phyloP scores from a whole-genome alignment of 1,140 invertebrate genomes.

The Adoxophyes honmai region DNA sequence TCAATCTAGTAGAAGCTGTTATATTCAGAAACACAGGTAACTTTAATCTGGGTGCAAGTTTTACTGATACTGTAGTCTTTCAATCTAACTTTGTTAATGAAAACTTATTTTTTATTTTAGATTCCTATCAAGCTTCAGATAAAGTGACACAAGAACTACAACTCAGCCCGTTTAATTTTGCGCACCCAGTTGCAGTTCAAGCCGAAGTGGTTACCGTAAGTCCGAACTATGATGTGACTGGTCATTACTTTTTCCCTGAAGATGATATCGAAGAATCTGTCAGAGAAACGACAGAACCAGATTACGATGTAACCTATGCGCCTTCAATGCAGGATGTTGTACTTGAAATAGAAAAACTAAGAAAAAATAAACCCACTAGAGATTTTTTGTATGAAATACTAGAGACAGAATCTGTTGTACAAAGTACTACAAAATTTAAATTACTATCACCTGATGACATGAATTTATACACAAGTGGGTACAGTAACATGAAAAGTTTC shows the following conservation, averaged over 20 bases:
- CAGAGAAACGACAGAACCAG: conserved; percentile 40
- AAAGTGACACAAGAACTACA: conserved; percentile 20
- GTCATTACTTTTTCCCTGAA: conserved; percentile 69
- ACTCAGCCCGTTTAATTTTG: conserved; percentile 18
- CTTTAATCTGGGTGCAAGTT: background rate
- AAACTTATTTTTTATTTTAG: conserved; percentile 2
- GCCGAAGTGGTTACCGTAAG: conserved; percentile 46
- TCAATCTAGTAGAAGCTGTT: conserved; percentile 61
- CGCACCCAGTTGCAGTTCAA: conserved; percentile 48
- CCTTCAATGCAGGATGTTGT: conserved; percentile 43
- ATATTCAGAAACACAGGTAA: conserved; percentile 59
- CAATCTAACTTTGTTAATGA: too few relatives aligned
- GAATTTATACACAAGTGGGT: conserved; percentile 29
- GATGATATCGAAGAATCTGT: conserved; percentile 37
- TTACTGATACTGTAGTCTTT: too few relatives aligned
- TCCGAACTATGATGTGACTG: conserved; percentile 52
- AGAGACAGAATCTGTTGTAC: conserved; percentile 46
- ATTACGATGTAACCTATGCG: conserved; percentile 42
- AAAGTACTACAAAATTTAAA: conserved; percentile 30
- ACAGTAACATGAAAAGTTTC: conserved; percentile 29
- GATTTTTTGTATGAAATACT: conserved; percentile 66
- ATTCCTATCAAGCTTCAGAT: conserved; percentile 15
- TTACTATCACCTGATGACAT: conserved; percentile 26
- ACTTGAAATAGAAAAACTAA: conserved; percentile 57
- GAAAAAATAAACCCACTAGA: conserved; percentile 44